Base-by-base conservation (phyloP, 2,113 vertebrate genomes). In the Passer montanus region DNA sequence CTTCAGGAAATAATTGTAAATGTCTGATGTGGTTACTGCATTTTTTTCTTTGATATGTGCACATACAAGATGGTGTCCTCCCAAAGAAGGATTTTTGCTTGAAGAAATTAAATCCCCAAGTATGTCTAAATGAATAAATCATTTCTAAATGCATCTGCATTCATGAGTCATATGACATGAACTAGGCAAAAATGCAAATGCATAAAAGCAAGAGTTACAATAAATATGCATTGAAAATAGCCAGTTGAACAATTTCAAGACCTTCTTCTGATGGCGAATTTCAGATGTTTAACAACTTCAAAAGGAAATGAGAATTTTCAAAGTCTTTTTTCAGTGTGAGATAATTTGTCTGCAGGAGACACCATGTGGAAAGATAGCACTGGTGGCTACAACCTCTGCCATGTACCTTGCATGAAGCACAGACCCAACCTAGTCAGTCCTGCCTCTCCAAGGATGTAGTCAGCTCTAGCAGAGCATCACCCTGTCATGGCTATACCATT, bases 11-110 rank as follows among this genome's bases (percentile, higher is more conserved):
- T 83, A 77, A 80, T 37, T 90, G 33, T 39, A 55, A 90, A 52
- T 7, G 30, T 94, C 37, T 87, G 37, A 83, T 80, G 90, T 88
- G 83, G 92, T 94, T 94, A 47, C 43, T 88, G 33, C 5, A 1
- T 74, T 83, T 88, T 92, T 72, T 76, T 52, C 86, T 94, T 90
- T 94, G 83, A 86, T 89, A 77, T 88, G 35, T 67, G 53, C 55
- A 26, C 35, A 26, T 77, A 33, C 50, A 81, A 74, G 94, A 76
- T 52, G 17, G 47, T 84, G 68, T 82, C 77, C 77, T 89, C 81
- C 91, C 84, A 72, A 44, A 84, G 50, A 73, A 75, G 41, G 67
- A 84, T 87, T 94, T 90, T 92, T 87, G 44, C 87, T 92, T 41
- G 41, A 58, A 82, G 69, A 94, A 91, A 72, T 82, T 63, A 84